Percentiles rank a stretch among this genome's conserved stretches.
These are phyloP conservation scores for Dorcus hopei DNA, from an alignment of 2,888 invertebrate species.

Conservation along the genomic window DNA sequence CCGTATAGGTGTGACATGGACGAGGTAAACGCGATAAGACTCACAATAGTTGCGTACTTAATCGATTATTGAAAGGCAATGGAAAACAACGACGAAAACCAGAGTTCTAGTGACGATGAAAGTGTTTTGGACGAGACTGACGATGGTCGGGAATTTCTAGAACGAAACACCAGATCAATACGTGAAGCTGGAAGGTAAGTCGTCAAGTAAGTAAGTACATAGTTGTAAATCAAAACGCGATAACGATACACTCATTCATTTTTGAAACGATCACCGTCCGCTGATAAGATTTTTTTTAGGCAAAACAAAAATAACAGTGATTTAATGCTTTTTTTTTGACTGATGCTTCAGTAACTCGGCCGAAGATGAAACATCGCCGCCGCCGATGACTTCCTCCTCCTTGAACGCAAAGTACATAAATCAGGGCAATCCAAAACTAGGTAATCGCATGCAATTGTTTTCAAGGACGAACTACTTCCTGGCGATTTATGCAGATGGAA, in stretches of 20 bases:
- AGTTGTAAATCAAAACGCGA: too few relatives aligned
- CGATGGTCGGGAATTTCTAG: conserved; percentile 1
- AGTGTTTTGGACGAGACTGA: conserved; percentile 19
- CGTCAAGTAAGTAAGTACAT: neutral
- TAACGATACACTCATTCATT: too few relatives aligned
- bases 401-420: too few relatives aligned
- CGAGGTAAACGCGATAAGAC: too few relatives aligned
- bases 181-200: conserved; percentile 10
- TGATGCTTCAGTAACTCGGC: too few relatives aligned
- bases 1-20: neutral
- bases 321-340: too few relatives aligned
- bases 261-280: too few relatives aligned
- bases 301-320: too few relatives aligned
- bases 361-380: too few relatives aligned
- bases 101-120: conserved; percentile 21
- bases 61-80: conserved; percentile 2
- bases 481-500: conserved; percentile 53
- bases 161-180: conserved; percentile 8
- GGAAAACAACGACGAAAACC: conserved; percentile 10
- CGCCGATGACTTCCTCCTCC: too few relatives aligned
- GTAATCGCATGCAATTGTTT: conserved; percentile 55
- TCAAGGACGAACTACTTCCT: conserved; percentile 56
- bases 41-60: neutral
- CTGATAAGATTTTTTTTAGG: too few relatives aligned
- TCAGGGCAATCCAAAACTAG: conserved; percentile 48